Conservation (phyloP, 2,113 vertebrate genomes). For the Chionomys nivalis region DNA sequence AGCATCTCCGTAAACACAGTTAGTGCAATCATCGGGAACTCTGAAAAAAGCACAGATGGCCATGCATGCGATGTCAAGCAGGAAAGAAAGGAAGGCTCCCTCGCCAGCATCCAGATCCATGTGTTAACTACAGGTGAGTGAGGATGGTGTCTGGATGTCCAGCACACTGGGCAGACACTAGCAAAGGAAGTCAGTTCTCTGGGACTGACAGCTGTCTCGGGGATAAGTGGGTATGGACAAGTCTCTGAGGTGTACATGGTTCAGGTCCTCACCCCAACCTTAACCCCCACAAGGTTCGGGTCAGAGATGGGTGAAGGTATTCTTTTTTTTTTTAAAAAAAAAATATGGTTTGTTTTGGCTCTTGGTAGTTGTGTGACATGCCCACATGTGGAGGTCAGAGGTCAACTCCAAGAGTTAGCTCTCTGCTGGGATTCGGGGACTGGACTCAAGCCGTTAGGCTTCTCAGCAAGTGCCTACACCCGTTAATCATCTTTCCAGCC, state of each 20-base stretch:
- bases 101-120: not conserved
- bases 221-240: not conserved
- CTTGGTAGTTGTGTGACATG: not conserved
- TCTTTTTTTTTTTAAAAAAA: too few species aligned
- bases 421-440: not conserved
- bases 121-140: not conserved
- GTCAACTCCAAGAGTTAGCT: not conserved
- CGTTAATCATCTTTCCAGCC: not conserved
- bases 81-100: not conserved
- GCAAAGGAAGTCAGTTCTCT: not conserved
- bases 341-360: not conserved
- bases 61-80: not conserved
- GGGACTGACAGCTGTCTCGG: not conserved
- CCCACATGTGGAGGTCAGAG: not conserved
- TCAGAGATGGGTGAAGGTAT: not conserved
- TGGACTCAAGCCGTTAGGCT: too few species aligned
- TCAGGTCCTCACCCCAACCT: not conserved
- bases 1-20: not conserved
- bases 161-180: not conserved
- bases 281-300: not conserved
- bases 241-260: not conserved
- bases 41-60: not conserved
- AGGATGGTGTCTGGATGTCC: not conserved
- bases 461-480: not conserved
- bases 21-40: not conserved